Percentiles rank a stretch among this genome's conserved stretches.
Conservation (phyloP, 2,113 vertebrate species). For the Calyptommatus sinebrachiatus region DNA sequence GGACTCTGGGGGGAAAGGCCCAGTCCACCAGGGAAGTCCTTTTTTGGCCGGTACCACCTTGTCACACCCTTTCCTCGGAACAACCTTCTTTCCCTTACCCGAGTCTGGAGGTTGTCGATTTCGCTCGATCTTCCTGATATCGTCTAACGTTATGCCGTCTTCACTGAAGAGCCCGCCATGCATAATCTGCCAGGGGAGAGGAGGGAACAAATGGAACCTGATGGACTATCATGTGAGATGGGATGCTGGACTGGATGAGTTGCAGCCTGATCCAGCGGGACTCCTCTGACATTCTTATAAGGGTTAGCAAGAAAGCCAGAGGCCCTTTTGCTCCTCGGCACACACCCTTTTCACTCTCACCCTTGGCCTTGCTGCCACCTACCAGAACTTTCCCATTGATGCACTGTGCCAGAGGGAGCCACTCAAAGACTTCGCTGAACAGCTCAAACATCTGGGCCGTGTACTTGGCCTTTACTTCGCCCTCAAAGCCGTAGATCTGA, state of each 20-base stretch:
- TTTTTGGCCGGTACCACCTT: too few relatives aligned
- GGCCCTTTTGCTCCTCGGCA: too few relatives aligned
- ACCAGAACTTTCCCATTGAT: conserved; percentile 92
- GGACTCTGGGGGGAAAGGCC: too few relatives aligned
- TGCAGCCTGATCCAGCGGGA: too few relatives aligned
- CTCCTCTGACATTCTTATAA: too few relatives aligned
- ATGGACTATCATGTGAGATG: too few relatives aligned
- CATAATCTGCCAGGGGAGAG: conserved; percentile 79
- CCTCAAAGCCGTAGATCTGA: conserved; percentile 96
- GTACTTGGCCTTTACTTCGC: conserved; percentile 95
- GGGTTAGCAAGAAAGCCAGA: background rate
- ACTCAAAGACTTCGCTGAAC: conserved; percentile 95
- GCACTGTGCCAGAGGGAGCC: conserved; percentile 91
- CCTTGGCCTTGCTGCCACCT: background rate
- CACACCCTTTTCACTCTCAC: background rate
- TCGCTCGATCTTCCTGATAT: conserved; percentile 85
- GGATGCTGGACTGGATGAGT: too few relatives aligned
- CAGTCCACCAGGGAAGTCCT: too few relatives aligned
- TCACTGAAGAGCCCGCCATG: conserved; percentile 94
- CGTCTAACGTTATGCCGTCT: conserved; percentile 89
- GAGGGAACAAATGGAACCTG: background rate
- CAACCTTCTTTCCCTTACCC: conserved; percentile 53
- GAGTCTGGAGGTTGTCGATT: conserved; percentile 80
- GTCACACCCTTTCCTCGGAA: background rate
- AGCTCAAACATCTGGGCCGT: conserved; percentile 95